Conservation (phyloP, 2,888 invertebrate genomes). For the Sinelater perroti region DNA sequence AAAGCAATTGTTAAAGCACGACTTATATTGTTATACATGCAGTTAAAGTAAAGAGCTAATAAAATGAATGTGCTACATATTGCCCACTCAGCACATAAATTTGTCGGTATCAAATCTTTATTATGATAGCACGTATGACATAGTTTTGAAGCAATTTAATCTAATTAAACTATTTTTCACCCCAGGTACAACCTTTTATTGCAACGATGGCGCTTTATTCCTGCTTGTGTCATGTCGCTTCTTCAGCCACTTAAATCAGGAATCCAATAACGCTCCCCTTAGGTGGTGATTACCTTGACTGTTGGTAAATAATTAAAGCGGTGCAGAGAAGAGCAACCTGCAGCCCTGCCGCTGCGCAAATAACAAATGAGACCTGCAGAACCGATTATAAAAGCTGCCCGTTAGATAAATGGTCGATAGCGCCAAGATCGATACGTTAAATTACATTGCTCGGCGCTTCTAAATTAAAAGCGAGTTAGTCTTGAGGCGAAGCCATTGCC, state of each 20-base stretch:
- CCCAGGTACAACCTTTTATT: too few relatives aligned
- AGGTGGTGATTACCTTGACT: slow-evolving; percentile 28
- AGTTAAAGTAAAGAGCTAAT: too few relatives aligned
- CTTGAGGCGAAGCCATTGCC: slow-evolving; percentile 50
- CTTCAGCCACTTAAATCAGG: slow-evolving; percentile 18
- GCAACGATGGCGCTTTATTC: too few relatives aligned
- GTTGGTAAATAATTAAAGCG: slow-evolving; percentile 36
- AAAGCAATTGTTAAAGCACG: too few relatives aligned
- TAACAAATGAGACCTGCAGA: slow-evolving; percentile 56
- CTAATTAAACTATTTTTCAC: too few relatives aligned
- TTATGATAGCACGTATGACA: too few relatives aligned
- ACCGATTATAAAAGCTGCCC: slow-evolving; percentile 56
- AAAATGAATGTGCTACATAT: too few relatives aligned
- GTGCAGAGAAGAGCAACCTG: slow-evolving; percentile 18
- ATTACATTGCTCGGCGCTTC: slow-evolving; percentile 58
- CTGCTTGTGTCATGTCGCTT: slow-evolving; percentile 5
- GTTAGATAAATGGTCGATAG: slow-evolving; percentile 58
- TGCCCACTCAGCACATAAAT: too few relatives aligned
- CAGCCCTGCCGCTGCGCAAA: slow-evolving; percentile 22
- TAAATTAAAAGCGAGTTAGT: slow-evolving; percentile 60
- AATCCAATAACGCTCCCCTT: slow-evolving; percentile 26
- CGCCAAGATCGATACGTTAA: slow-evolving; percentile 57
- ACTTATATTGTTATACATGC: too few relatives aligned
- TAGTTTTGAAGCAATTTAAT: too few relatives aligned
- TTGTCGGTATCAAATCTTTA: too few relatives aligned